phyloP scores from a whole-genome alignment of 2,113 vertebrate species.

The Beaufortia kweichowensis region DNA sequence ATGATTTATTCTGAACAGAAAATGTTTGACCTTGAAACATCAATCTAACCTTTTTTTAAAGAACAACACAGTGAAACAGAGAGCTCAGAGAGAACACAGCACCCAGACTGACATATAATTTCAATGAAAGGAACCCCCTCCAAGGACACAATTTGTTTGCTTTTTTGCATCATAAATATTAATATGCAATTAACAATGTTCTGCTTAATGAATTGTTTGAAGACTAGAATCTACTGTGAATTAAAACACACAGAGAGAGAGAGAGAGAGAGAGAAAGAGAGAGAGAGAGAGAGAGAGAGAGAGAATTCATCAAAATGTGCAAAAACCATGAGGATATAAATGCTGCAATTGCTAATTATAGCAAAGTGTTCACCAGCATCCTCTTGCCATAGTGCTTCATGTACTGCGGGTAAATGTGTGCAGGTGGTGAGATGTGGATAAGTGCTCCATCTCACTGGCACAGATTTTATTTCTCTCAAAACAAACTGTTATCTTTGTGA shows the following conservation, averaged over 20 bases:
- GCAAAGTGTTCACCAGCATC: background rate
- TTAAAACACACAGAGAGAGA: slow-evolving; percentile 12
- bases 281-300: background rate
- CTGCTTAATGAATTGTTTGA: slow-evolving; percentile 16
- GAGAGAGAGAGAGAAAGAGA: too few species aligned
- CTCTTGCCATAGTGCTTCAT: background rate
- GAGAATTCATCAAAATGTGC: background rate
- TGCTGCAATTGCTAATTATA: slow-evolving; percentile 23
- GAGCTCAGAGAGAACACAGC: background rate
- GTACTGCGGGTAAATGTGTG: background rate
- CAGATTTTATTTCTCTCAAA: background rate
- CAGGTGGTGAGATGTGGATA: slow-evolving; percentile 19
- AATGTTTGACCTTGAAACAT: slow-evolving; percentile 8
- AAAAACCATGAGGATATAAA: slow-evolving; percentile 29
- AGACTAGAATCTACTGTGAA: slow-evolving; percentile 10
- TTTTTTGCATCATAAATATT: slow-evolving; percentile 23
- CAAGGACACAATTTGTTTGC: slow-evolving; percentile 25
- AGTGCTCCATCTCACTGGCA: background rate
- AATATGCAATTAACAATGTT: slow-evolving; percentile 16
- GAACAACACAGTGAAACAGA: background rate
- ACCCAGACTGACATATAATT: background rate
- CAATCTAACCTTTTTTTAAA: background rate
- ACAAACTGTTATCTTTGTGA: background rate
- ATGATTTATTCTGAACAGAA: background rate
- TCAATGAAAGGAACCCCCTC: slow-evolving; percentile 12